Evolutionary conservation across 1,140 invertebrate species (phyloP), one percentile per base, ranked within the genome.

Genomic region (Doryteuthis pealeii): DNA sequence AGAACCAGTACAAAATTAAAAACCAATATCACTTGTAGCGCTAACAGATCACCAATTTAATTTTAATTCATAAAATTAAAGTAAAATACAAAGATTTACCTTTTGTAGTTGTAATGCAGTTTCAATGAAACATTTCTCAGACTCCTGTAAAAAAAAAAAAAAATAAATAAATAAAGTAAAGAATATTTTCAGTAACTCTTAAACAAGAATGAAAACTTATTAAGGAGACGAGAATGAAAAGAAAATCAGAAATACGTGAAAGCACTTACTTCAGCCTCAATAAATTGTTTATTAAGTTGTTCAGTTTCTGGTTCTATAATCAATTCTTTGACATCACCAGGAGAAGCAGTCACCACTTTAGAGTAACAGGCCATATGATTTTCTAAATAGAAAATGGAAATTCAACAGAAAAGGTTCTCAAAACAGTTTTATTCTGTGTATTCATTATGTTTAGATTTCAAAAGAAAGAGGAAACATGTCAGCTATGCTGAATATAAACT

Each of bases 121-220:
- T 82, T 96, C 91, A 77, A 97, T 92, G 83, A 95, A 97, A 81
- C 92, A 92, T 79, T 92, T 90, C 89, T 97, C 95, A 2, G 94
- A 93, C 77, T 72, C 43, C 82, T 85, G 80, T 43, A 82, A 83
- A 70, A 75, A 40, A 31, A 68, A 68, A 22, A 0, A 18, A 67
- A 33, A 5, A 45, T 31, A 28, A 66, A 28, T 15, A 32, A 31
- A 18, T 58, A n/a, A 71, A 3, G n/a, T 12, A 10, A 15, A 70
- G 26, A 49, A 45, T 10, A 40, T 40, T 40, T 3, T 40, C 10
- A 10, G 10, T 5, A 40, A 40, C 10, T 5, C 35, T 5, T 5
- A 40, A 40, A 40, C 10, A 40, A 40, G 35, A n/a, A 40, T 40
- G 10, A 40, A 40, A 40, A 40, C 35, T 40, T 5, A 40, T 5